These are phyloP conservation scores for Cynaeus angustus DNA, from an alignment of 2,888 invertebrate genomes.

Conservation along the genomic window DNA sequence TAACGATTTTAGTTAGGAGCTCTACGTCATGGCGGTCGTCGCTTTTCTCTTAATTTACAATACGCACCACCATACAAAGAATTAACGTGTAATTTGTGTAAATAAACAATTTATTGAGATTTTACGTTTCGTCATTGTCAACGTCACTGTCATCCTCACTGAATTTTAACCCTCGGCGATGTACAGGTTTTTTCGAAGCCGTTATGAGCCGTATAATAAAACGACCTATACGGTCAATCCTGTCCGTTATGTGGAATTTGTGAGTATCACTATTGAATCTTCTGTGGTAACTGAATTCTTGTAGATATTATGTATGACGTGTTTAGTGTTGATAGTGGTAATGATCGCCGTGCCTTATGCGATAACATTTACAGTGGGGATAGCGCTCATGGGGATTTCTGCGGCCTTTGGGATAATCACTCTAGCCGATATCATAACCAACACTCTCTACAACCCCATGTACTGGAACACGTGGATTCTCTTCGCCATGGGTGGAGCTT, in stretches of 20 bases:
- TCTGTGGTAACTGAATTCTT: slow-evolving; percentile 39
- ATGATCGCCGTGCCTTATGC: background rate
- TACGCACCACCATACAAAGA: too few relatives aligned
- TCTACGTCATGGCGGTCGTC: too few relatives aligned
- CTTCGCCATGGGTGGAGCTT: slow-evolving; percentile 49
- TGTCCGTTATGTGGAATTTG: slow-evolving; percentile 11
- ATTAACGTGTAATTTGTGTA: too few relatives aligned
- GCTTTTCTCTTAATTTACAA: too few relatives aligned
- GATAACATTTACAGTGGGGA: background rate
- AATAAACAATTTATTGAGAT: too few relatives aligned
- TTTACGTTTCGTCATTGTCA: too few relatives aligned
- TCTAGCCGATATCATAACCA: slow-evolving; percentile 20
- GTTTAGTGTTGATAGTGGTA: slow-evolving; percentile 39
- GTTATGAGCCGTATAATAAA: slow-evolving; percentile 8
- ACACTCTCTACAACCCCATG: slow-evolving; percentile 48
- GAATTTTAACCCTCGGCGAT: too few relatives aligned
- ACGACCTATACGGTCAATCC: slow-evolving; percentile 8
- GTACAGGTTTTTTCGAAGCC: slow-evolving; percentile 9
- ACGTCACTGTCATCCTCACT: background rate
- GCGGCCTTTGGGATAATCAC: slow-evolving; percentile 18
- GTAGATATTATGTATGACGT: slow-evolving; percentile 53
- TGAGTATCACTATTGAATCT: slow-evolving; percentile 27
- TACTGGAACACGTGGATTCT: slow-evolving; percentile 56
- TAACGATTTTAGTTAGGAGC: too few relatives aligned
- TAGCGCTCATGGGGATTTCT: background rate